Evolutionary conservation across 2,888 invertebrate species (phyloP), one percentile per base, ranked within the genome.

Genomic region (Parapristionchus giblindavisi): DNA sequence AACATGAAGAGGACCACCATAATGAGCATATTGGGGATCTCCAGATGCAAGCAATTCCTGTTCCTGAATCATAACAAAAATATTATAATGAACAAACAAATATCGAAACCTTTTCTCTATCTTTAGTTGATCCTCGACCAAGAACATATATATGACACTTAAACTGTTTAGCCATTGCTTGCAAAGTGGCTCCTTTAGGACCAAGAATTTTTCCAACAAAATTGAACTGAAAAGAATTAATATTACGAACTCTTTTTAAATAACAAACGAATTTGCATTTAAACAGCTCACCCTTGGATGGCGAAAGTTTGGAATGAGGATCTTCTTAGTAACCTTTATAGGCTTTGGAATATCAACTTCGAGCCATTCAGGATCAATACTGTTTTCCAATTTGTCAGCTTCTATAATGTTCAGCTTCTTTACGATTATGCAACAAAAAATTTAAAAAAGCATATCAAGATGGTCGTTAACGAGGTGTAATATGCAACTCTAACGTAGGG

Each of bases 151-250:
- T 86, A 78, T 87, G 87, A 73, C 88, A 88, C 66, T 87, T 87
- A 79, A 80, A 83, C 8, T 80, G 79, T 73, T 87, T 87, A 68
- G 85, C 87, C 52, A 88, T 78, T 4, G 80, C 82, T 75, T 88
- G 87, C 56, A 88, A 80, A 36, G 87, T 88, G 8, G 84, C 83
- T 27, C 88, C 88, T 38, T 85, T 85, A 54, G 87, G 88, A 38
- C 88, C 88, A 29, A 88, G 82, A 11, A 88, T 80, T 76, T 88
- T 88, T 63, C 88, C 88, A 54, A 88, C 85, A 76, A 86, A 88
- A 77, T 88, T 88, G 80, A 88, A 88, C 85, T 87, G 76, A 78
- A 84, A 76, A 14, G 4, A 32, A 36, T 21, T 1, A 66, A 27
- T 36, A 56, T 56, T 3, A 78, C 29, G 3, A 17, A n/a, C 27